Evolutionary conservation across 2,888 invertebrate species (phyloP).

Genomic region (Caenorhabditis sp.): DNA sequence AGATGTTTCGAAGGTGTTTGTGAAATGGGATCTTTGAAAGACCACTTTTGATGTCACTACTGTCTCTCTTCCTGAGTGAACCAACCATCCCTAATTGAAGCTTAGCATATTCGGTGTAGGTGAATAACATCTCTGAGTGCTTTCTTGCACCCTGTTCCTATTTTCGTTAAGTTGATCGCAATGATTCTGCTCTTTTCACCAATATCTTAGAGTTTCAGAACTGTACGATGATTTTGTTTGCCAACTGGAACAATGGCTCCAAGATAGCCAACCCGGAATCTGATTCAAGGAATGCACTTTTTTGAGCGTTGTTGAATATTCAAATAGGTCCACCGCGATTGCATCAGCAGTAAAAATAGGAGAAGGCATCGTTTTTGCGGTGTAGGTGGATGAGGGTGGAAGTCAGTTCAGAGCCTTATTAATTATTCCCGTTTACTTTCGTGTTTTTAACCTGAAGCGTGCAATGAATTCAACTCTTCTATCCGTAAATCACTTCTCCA

Average conservation of each 20-base stretch:
- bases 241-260: slow-evolving; percentile 1
- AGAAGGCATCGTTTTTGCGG: slow-evolving; percentile 9
- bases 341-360: slow-evolving; percentile 46
- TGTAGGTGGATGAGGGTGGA: slow-evolving; percentile 59
- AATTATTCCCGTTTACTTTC: slow-evolving; percentile 8
- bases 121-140: slow-evolving; percentile 6
- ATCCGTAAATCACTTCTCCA: slow-evolving; percentile 30
- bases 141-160: slow-evolving; percentile 3
- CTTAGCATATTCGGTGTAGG: slow-evolving; percentile 23
- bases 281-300: slow-evolving; percentile 12
- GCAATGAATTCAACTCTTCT: slow-evolving; percentile 17
- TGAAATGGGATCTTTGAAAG: slow-evolving; percentile 8
- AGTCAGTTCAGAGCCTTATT: slow-evolving; percentile 36
- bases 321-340: slow-evolving; percentile 33
- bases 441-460: slow-evolving; percentile 16
- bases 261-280: slow-evolving; percentile 27
- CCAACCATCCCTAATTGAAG: slow-evolving; percentile 34
- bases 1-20: slow-evolving; percentile 26
- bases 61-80: slow-evolving; percentile 34
- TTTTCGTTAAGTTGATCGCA: slow-evolving; percentile 14
- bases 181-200: slow-evolving; percentile 5
- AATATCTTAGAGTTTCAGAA: not conserved
- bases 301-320: slow-evolving; percentile 36
- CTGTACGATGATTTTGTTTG: slow-evolving; percentile 28
- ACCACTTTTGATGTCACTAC: slow-evolving; percentile 35